Percentiles rank a stretch among this genome's conserved stretches.
Conservation (phyloP, 1,140 invertebrate genomes). For the Pseudachorutes palmiensis region DNA sequence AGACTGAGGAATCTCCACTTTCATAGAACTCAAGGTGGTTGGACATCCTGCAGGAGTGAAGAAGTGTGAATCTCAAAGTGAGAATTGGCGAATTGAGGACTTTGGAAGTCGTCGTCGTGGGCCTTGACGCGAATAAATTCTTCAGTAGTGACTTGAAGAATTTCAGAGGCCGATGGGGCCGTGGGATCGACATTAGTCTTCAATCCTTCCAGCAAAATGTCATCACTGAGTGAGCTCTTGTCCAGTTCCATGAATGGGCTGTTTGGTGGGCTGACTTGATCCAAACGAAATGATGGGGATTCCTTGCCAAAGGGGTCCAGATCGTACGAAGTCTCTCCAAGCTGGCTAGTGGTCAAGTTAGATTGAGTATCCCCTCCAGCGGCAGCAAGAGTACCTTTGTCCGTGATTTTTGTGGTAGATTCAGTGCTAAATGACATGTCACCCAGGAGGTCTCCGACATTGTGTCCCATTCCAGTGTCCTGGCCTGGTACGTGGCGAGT, state of each 20-base stretch:
- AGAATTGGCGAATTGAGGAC: no score
- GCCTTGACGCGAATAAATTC: not conserved
- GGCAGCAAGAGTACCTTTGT: not conserved
- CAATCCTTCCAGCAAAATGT: not conserved
- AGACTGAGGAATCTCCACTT: slow-evolving; percentile 10
- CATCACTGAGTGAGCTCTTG: not conserved
- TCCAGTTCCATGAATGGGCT: not conserved
- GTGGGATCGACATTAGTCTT: no score
- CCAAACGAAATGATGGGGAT: no score
- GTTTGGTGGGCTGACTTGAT: not conserved
- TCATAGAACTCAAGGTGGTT: slow-evolving; percentile 11
- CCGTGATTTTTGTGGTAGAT: not conserved
- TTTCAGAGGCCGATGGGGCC: not conserved
- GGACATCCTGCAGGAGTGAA: not conserved
- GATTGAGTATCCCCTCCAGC: no score
- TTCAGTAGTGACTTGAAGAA: not conserved
- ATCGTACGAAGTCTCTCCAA: not conserved
- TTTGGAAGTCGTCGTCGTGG: not conserved
- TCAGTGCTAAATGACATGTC: not conserved
- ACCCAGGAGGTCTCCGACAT: not conserved
- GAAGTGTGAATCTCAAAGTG: not conserved
- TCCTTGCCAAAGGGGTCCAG: no score
- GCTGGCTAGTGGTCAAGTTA: not conserved
- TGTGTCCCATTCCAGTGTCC: not conserved
- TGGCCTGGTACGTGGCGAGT: not conserved